These are phyloP conservation scores for Palaemon carinicauda DNA, from an alignment of 1,140 invertebrate genomes.

Conservation along the genomic window DNA sequence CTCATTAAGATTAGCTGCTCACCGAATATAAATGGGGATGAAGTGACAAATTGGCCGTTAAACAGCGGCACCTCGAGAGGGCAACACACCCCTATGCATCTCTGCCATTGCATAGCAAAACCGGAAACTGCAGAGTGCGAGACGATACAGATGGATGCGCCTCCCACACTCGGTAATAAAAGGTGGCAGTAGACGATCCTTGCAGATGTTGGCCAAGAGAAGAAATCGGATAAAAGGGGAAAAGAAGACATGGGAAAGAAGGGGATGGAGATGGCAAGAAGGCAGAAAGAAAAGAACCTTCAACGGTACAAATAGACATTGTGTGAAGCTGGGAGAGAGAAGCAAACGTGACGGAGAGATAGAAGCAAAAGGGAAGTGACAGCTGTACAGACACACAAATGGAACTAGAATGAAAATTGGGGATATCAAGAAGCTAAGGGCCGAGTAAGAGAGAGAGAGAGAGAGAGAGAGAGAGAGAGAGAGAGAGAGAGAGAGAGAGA, in stretches of 20 bases:
- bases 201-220: not conserved
- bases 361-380: not conserved
- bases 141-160: not conserved
- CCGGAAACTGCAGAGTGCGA: not conserved
- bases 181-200: not conserved
- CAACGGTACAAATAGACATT: not conserved
- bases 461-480: not conserved
- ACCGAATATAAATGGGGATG: too few species aligned
- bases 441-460: conserved; percentile 11
- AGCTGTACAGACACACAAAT: not conserved
- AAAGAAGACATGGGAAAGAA: not conserved
- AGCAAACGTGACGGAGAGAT: not conserved
- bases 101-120: not conserved
- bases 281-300: not conserved
- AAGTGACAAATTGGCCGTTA: too few species aligned
- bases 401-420: not conserved
- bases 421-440: not conserved
- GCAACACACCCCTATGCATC: not conserved
- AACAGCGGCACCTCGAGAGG: not conserved
- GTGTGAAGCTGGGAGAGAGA: not conserved
- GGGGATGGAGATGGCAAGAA: not conserved
- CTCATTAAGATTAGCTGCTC: too few species aligned
- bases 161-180: not conserved
- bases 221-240: not conserved
- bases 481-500: not conserved